phyloP scores from a whole-genome alignment of 1,140 invertebrate genomes.

The Zaprionus lachaisei region DNA sequence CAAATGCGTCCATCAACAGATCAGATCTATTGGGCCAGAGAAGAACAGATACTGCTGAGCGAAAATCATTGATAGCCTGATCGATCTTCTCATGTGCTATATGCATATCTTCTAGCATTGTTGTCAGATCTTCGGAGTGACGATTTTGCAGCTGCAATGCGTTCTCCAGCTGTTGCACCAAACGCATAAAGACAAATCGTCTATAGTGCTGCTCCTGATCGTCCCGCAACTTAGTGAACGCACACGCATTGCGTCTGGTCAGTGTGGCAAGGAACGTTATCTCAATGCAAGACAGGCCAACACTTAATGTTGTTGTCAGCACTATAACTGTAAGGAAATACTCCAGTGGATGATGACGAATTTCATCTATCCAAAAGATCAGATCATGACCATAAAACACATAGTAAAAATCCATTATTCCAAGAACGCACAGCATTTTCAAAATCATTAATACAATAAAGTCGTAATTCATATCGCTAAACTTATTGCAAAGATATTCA shows the following conservation, averaged over 20 bases:
- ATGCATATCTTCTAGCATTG: conserved; percentile 14
- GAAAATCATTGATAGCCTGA: conserved; percentile 58
- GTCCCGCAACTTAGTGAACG: conserved; percentile 33
- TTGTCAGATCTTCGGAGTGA: conserved; percentile 15
- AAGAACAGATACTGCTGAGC: conserved; percentile 46
- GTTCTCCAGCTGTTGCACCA: conserved; percentile 57
- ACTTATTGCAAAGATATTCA: not conserved
- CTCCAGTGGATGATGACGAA: conserved; percentile 14
- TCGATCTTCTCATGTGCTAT: conserved; percentile 49
- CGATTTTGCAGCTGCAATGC: conserved; percentile 47
- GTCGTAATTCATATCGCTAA: conserved; percentile 39
- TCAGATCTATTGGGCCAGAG: conserved; percentile 59
- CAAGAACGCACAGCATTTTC: conserved; percentile 39
- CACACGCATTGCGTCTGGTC: conserved; percentile 34
- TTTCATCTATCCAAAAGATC: conserved; percentile 52
- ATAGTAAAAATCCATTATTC: conserved; percentile 49
- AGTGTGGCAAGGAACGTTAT: conserved; percentile 32
- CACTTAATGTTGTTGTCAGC: conserved; percentile 25
- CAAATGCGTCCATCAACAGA: conserved; percentile 45
- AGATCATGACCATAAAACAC: conserved; percentile 46
- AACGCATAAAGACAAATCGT: conserved; percentile 59
- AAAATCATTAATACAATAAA: conserved; percentile 40
- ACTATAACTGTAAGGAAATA: conserved; percentile 48
- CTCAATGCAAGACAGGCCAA: conserved; percentile 51
- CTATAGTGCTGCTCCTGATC: conserved; percentile 58